Conservation (phyloP, 2,113 vertebrate genomes). For the Cyrtonyx montezumae region DNA sequence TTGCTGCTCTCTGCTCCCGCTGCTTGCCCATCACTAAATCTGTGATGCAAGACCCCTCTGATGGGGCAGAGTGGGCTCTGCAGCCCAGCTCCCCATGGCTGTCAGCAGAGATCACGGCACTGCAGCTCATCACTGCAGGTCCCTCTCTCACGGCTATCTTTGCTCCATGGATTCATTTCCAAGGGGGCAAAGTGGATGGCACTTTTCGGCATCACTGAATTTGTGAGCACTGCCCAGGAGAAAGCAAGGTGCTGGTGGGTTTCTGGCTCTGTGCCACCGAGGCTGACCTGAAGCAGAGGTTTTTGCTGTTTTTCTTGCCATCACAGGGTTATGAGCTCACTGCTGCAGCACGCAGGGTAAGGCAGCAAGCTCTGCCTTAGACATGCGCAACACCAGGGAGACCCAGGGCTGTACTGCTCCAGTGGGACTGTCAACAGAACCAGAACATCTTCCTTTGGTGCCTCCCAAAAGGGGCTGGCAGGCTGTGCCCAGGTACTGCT, state of each 20-base stretch:
- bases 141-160: neutral
- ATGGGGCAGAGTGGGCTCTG: neutral
- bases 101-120: neutral
- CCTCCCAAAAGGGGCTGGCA: neutral
- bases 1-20: neutral
- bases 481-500: fast-evolving
- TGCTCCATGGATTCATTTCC: fast-evolving
- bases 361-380: conserved; percentile 18
- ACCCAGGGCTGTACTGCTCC: neutral
- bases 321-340: neutral
- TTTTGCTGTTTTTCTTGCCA: neutral
- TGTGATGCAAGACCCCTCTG: neutral
- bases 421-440: neutral
- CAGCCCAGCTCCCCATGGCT: neutral
- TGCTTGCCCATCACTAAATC: neutral
- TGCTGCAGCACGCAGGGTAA: neutral
- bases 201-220: neutral
- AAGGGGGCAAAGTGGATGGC: fast-evolving
- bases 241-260: neutral
- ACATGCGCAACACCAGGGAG: neutral
- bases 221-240: neutral
- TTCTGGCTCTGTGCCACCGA: neutral
- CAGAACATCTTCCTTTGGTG: neutral
- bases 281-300: fast-evolving
- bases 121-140: neutral